These are phyloP conservation scores for Podiceps cristatus DNA, from an alignment of 2,113 vertebrate genomes.

Conservation along the genomic window DNA sequence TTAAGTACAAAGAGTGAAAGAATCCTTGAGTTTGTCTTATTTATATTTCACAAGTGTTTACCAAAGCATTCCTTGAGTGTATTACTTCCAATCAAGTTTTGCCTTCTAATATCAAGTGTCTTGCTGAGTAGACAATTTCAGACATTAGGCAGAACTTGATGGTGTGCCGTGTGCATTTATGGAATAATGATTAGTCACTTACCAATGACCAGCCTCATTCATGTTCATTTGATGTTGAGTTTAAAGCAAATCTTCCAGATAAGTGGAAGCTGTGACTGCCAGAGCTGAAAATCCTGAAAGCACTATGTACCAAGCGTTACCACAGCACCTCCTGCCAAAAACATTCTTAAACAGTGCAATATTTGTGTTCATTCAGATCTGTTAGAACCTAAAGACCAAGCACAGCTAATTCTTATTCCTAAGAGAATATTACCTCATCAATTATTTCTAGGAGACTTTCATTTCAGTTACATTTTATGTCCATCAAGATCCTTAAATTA, in stretches of 20 bases:
- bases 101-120: not conserved
- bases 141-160: not conserved
- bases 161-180: not conserved
- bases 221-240: not conserved
- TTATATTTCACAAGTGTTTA: not conserved
- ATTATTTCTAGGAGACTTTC: conserved; percentile 46
- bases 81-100: not conserved
- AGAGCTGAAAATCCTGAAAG: not conserved
- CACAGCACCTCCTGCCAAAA: not conserved
- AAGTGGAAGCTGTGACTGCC: not conserved
- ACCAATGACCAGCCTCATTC: not conserved
- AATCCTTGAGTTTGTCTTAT: not conserved
- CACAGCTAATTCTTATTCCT: conserved; percentile 19
- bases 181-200: not conserved
- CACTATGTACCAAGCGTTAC: not conserved
- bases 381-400: not conserved
- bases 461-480: conserved; percentile 25
- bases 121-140: not conserved
- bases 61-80: not conserved
- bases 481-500: conserved; percentile 51
- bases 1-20: not conserved
- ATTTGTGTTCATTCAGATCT: not conserved
- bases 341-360: not conserved
- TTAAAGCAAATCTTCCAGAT: not conserved
- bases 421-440: conserved; percentile 18